phyloP scores from a whole-genome alignment of 2,797 vertebrate genomes.

The Leptodactylus fallax region DNA sequence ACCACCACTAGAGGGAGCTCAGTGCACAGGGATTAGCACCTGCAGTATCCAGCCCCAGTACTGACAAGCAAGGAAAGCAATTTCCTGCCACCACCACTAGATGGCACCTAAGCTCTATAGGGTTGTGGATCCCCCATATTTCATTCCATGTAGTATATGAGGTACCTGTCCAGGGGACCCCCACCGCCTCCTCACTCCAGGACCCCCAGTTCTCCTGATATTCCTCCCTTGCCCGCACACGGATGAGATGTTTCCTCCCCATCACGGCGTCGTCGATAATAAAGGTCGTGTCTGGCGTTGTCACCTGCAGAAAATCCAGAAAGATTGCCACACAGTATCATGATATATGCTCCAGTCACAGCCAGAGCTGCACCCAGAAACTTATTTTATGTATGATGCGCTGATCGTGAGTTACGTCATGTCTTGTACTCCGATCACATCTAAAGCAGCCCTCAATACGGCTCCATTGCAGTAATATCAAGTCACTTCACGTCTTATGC shows the following conservation, averaged over 20 bases:
- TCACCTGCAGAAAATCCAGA: background rate
- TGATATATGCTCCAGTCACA: background rate
- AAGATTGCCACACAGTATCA: background rate
- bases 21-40: background rate
- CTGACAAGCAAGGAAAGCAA: too few relatives aligned
- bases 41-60: background rate
- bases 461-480: too few relatives aligned
- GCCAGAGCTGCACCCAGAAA: background rate
- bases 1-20: background rate
- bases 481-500: background rate
- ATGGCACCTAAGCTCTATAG: background rate
- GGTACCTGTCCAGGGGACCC: conserved; percentile 82
- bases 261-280: conserved; percentile 77
- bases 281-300: conserved; percentile 7
- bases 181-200: conserved; percentile 79
- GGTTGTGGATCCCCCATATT: too few relatives aligned
- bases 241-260: conserved; percentile 74
- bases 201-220: conserved; percentile 85
- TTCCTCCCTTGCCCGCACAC: conserved; percentile 82
- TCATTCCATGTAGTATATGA: background rate
- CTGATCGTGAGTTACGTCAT: too few relatives aligned
- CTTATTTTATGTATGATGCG: too few relatives aligned
- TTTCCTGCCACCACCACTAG: background rate
- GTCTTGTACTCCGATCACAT: too few relatives aligned
- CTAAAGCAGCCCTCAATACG: too few relatives aligned